Conservation (phyloP, 2,113 vertebrate genomes). For the Pontoporia blainvillei region DNA sequence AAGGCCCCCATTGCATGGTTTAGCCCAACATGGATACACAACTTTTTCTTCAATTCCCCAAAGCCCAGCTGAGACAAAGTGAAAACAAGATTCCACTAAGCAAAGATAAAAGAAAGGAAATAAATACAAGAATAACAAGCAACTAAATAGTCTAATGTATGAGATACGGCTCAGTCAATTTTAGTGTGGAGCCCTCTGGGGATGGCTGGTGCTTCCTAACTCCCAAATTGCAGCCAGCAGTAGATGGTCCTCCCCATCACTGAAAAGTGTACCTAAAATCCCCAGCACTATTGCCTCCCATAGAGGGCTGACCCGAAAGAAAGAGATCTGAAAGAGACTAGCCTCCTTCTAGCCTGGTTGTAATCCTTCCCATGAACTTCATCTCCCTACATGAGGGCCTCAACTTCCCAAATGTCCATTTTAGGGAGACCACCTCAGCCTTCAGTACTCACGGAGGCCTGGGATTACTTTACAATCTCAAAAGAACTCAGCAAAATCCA, state of each 20-base stretch:
- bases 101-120: not conserved
- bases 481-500: not conserved
- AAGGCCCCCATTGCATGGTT: not conserved
- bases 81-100: not conserved
- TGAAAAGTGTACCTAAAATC: not conserved
- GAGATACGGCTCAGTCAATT: not conserved
- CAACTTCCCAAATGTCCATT: not conserved
- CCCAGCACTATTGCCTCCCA: not conserved
- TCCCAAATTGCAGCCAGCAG: not conserved
- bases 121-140: not conserved
- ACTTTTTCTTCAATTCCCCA: not conserved
- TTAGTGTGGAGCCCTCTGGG: not conserved
- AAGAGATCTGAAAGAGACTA: not conserved
- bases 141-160: not conserved
- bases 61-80: not conserved
- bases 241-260: not conserved
- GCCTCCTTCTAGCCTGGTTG: not conserved
- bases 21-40: not conserved
- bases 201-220: not conserved
- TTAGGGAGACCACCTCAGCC: not conserved
- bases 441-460: not conserved
- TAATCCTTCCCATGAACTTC: not conserved
- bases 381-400: not conserved
- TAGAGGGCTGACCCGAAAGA: not conserved
- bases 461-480: not conserved